phyloP scores from a whole-genome alignment of 2,888 invertebrate species.

The Rotaria sp. region DNA sequence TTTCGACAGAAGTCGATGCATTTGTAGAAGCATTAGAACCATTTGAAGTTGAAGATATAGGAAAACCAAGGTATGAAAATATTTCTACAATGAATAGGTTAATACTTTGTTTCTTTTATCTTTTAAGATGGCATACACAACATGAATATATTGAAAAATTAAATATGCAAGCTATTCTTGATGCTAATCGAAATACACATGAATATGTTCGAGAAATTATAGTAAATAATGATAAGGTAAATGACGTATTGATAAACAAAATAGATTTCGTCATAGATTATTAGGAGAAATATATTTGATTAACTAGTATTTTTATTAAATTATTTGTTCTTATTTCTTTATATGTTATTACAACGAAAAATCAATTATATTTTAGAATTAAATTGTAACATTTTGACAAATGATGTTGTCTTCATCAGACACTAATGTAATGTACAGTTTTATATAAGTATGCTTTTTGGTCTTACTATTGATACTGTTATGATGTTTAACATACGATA shows the following conservation, averaged over 20 bases:
- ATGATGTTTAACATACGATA: no score
- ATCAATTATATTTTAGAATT: no score
- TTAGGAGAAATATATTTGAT: no score
- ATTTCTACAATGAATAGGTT: not conserved
- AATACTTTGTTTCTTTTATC: not conserved
- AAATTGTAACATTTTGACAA: no score
- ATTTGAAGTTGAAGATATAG: conserved; percentile 65
- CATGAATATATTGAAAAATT: conserved; percentile 75
- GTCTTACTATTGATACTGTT: no score
- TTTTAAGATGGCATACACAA: conserved; percentile 50
- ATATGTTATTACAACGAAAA: no score
- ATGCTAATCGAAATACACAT: conserved; percentile 70
- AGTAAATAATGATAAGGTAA: conserved; percentile 68
- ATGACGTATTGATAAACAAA: not conserved
- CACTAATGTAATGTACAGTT: no score
- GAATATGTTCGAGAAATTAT: conserved; percentile 77
- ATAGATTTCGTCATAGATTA: no score
- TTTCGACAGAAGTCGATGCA: conserved; percentile 64
- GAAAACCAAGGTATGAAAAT: conserved; percentile 59
- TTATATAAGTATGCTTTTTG: no score
- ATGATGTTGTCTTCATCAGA: no score
- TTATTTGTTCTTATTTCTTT: no score
- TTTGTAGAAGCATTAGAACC: conserved; percentile 68
- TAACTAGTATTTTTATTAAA: no score
- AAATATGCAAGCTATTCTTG: conserved; percentile 77